Base-by-base conservation (phyloP, 2,797 vertebrate species). In the Megaceryle alcyon region DNA sequence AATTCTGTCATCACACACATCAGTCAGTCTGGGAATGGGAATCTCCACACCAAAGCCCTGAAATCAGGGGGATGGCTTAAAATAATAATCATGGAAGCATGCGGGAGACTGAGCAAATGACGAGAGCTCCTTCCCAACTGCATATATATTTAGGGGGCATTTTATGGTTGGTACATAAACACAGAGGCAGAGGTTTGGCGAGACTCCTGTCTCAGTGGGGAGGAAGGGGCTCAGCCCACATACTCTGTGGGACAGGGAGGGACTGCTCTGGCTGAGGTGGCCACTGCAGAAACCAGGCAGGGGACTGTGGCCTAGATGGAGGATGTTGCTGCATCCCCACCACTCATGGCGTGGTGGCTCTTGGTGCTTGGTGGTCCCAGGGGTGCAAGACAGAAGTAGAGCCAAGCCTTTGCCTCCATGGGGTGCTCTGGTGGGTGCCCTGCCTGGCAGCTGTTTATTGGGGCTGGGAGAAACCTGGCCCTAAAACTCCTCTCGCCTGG, bases 11-110 rank as follows among this genome's bases (percentile, higher is more conserved):
- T 94, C 68, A 0, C 68, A 72, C 1, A 6, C 83, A 94, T 92
- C 94, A 93, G 92, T 80, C 90, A 91, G 95, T 94, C 96, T 96
- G 93, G 92, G 88, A 97, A 93, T 61, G 88, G 88, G 81, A 65
- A 85, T 89, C 90, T 95, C 95, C 88, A 93, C 86, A 63, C 44
- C 86, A 35, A 84, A 43, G 71, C 60, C 48, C 84, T 82, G 86
- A 64, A 92, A 82, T n/a, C 81, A 53, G 59, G 46, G 66, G 71
- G 90, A 84, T 0, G 22, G 53, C 64, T 90, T 95, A 71, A 92
- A 94, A 87, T 61, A 93, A 95, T 19, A 86, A 92, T 33, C 51
- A 33, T 0, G 0, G 80, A 60, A 93, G 63, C 77, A 83, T 66
- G 70, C 7, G 4, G 63, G 70, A 91, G 80, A 10, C 29, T 14